Percentiles rank a stretch among this genome's conserved stretches.
Evolutionary conservation across 2,888 invertebrate genomes (phyloP).

Genomic region (Brenthis hecate): DNA sequence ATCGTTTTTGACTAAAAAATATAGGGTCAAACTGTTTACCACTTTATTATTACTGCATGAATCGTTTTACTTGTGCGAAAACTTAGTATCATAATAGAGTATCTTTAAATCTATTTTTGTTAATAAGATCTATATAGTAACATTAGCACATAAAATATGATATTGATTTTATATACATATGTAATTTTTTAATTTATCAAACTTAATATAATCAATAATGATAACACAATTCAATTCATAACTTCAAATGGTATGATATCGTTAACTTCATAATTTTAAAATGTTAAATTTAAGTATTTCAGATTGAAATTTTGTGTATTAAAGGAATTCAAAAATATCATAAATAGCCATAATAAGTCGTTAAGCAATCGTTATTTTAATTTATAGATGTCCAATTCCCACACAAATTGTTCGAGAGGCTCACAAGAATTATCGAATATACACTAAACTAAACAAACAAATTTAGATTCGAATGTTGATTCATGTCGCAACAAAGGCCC

Average conservation of each 20-base stretch:
- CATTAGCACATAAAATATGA: too few relatives aligned
- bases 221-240: constrained; percentile 8
- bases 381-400: constrained; percentile 48
- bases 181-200: too few relatives aligned
- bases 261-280: constrained; percentile 3
- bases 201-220: too few relatives aligned
- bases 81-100: too few relatives aligned
- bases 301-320: not conserved
- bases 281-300: constrained; percentile 3
- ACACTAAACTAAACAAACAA: constrained; percentile 67
- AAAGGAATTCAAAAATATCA: constrained; percentile 6
- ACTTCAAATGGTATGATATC: not conserved
- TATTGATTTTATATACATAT: too few relatives aligned
- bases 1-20: too few relatives aligned
- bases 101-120: too few relatives aligned
- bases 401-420: constrained; percentile 63
- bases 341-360: constrained; percentile 11
- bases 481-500: constrained; percentile 67
- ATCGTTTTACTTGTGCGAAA: too few relatives aligned
- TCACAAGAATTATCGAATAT: constrained; percentile 73
- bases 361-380: constrained; percentile 39
- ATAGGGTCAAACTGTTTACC: too few relatives aligned
- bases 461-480: constrained; percentile 58
- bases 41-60: too few relatives aligned
- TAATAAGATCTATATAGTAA: too few relatives aligned